Conservation (phyloP, 2,888 invertebrate species). For the Cremastinae sp. region DNA sequence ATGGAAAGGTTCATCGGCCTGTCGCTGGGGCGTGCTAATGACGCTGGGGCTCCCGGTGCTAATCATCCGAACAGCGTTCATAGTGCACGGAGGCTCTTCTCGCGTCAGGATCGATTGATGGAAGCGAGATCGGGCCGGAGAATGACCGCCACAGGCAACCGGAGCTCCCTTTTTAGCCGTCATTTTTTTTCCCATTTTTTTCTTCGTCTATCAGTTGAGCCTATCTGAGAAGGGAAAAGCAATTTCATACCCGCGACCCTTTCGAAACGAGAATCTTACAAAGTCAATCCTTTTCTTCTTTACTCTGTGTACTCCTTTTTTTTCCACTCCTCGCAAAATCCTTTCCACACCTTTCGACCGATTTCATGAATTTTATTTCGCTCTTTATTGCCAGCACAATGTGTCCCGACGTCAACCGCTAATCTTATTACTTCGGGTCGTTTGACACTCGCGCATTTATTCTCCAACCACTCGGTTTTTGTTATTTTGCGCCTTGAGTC, state of each 20-base stretch:
- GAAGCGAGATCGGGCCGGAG: constrained; percentile 38
- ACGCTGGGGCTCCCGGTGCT: constrained; percentile 62
- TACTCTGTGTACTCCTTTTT: not conserved
- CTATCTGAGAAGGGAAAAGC: constrained; percentile 39
- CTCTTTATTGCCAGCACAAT: not conserved
- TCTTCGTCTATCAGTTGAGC: constrained; percentile 8
- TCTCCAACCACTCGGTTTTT: too few relatives aligned
- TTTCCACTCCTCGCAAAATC: constrained; percentile 7
- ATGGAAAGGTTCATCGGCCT: constrained; percentile 70
- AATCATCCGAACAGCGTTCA: constrained; percentile 59
- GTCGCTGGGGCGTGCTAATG: constrained; percentile 67
- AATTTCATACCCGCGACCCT: constrained; percentile 46
- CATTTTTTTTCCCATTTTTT: not conserved
- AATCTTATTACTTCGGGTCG: constrained; percentile 12
- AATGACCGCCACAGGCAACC: constrained; percentile 43
- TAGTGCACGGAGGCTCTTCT: constrained; percentile 20
- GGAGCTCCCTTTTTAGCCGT: not conserved
- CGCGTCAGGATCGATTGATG: constrained; percentile 64
- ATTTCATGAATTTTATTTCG: constrained; percentile 30
- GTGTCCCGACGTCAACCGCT: constrained; percentile 10
- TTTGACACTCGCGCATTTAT: not conserved
- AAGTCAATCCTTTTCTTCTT: constrained; percentile 22
- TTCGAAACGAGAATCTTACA: constrained; percentile 41
- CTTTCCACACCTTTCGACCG: constrained; percentile 14
- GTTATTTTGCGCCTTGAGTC: too few relatives aligned